phyloP scores from a whole-genome alignment of 2,113 vertebrate genomes.

The Apeltes quadracus region DNA sequence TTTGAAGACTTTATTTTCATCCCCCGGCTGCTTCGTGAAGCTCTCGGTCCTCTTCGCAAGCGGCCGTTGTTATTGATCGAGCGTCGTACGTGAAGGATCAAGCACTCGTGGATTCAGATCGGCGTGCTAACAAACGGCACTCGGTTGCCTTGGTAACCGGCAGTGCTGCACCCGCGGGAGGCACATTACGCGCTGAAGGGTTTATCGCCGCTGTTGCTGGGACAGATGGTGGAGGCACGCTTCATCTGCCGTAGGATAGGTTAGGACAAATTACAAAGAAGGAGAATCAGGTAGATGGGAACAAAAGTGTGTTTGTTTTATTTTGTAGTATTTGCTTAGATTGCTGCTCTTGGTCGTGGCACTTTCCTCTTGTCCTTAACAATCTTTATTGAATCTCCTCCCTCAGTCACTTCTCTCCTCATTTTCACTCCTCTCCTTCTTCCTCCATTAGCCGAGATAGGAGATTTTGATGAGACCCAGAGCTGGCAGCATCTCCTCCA shows the following conservation, averaged over 20 bases:
- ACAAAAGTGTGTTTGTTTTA: neutral
- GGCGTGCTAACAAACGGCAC: conserved; percentile 10
- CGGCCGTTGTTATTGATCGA: neutral
- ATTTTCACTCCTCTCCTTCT: neutral
- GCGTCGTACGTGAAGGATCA: conserved; percentile 5
- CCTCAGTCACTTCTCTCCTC: neutral
- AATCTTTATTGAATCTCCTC: neutral
- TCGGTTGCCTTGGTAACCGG: conserved; percentile 59
- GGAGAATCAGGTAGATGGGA: neutral
- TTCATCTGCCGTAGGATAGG: neutral
- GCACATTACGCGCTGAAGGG: neutral
- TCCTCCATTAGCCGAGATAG: conserved; percentile 87
- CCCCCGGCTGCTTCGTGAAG: neutral
- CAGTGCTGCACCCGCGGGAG: conserved; percentile 7
- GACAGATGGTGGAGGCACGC: conserved; percentile 36
- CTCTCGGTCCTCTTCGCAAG: too few relatives aligned
- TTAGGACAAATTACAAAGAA: neutral
- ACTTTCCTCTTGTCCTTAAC: too few relatives aligned
- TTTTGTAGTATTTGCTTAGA: neutral
- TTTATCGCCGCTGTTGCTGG: conserved; percentile 26
- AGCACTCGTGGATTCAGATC: conserved; percentile 10
- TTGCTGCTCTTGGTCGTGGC: neutral
- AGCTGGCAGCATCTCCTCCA: conserved; percentile 93
- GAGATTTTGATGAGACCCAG: conserved; percentile 92
- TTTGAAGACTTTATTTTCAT: neutral